phyloP scores from a whole-genome alignment of 2,797 vertebrate genomes.

The Callimico goeldii region DNA sequence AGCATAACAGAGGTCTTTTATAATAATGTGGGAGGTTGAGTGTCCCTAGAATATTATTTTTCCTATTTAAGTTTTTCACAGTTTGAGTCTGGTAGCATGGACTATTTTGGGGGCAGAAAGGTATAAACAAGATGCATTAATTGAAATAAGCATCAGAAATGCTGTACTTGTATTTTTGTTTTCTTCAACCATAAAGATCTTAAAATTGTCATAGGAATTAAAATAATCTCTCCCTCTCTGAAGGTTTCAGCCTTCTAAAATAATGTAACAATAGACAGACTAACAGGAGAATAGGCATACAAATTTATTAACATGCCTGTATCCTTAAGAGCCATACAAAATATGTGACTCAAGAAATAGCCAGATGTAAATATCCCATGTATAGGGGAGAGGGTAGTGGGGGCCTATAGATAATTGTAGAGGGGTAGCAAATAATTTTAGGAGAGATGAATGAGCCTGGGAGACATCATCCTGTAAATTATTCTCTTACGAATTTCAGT shows the following conservation, averaged over 20 bases:
- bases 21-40: not conserved
- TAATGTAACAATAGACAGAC: not conserved
- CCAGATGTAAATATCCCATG: not conserved
- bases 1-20: not conserved
- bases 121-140: not conserved
- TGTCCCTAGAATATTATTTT: not conserved
- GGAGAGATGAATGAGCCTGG: not conserved
- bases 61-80: not conserved
- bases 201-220: not conserved
- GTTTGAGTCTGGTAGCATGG: not conserved
- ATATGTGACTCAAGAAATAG: not conserved
- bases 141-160: not conserved
- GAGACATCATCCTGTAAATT: not conserved
- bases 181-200: not conserved
- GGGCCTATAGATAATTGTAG: not conserved
- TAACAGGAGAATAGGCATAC: not conserved
- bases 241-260: not conserved
- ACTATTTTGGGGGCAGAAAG: not conserved
- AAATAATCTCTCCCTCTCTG: not conserved
- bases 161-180: not conserved
- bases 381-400: not conserved
- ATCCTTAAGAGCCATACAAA: not conserved
- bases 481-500: not conserved
- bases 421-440: not conserved
- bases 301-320: not conserved